Percentiles rank a stretch among this genome's conserved stretches.
Evolutionary conservation across 1,140 invertebrate species (phyloP).

Genomic region (Anoplolepis gracilipes): DNA sequence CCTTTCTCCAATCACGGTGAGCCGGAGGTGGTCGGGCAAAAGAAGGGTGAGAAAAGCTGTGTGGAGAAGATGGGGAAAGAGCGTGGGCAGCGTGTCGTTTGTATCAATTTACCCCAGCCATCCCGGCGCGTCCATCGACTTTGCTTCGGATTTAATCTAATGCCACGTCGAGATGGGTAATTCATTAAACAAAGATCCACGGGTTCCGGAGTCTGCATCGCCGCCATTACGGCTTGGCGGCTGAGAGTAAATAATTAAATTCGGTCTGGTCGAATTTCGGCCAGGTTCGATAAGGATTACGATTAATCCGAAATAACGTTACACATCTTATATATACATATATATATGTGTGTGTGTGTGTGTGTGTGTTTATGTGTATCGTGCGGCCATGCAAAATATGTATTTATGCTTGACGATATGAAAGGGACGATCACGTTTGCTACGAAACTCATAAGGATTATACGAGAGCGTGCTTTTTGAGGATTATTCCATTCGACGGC

Average conservation of each 20-base stretch:
- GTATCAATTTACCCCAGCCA: constrained; percentile 78
- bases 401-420: constrained; percentile 56
- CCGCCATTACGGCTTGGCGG: constrained; percentile 57
- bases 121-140: constrained; percentile 67
- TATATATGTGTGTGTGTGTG: too few relatives aligned
- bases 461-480: constrained; percentile 29
- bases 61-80: constrained; percentile 18
- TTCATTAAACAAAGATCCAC: constrained; percentile 75
- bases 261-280: constrained; percentile 66
- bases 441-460: constrained; percentile 52
- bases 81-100: constrained; percentile 77
- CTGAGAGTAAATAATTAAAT: constrained; percentile 76
- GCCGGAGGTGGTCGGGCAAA: constrained; percentile 9
- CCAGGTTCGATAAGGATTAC: constrained; percentile 7
- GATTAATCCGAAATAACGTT: constrained; percentile 32
- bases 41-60: not conserved
- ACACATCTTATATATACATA: not conserved
- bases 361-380: too few relatives aligned
- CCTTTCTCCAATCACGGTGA: constrained; percentile 59
- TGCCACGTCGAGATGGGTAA: constrained; percentile 75
- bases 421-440: constrained; percentile 10
- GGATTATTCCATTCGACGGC: constrained; percentile 62
- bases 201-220: constrained; percentile 22
- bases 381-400: not conserved
- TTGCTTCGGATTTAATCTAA: constrained; percentile 78